phyloP scores from a whole-genome alignment of 2,113 vertebrate genomes.

The Axis porcinus region DNA sequence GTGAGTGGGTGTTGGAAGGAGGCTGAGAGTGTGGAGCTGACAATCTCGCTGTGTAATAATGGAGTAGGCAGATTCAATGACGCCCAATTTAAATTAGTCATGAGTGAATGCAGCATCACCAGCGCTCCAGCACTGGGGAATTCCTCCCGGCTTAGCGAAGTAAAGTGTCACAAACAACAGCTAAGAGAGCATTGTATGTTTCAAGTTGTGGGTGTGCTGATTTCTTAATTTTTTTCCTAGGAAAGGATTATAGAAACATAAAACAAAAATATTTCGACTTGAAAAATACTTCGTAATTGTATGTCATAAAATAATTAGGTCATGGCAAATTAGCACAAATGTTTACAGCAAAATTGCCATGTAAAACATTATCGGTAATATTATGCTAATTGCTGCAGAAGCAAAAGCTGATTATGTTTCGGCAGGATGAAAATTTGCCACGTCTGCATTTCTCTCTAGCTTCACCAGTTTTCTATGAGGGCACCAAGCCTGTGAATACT shows the following conservation, averaged over 20 bases:
- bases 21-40: background rate
- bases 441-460: slow-evolving; percentile 71
- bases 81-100: slow-evolving; percentile 51
- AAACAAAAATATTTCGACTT: slow-evolving; percentile 82
- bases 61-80: slow-evolving; percentile 26
- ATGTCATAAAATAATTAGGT: slow-evolving; percentile 89
- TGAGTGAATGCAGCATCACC: background rate
- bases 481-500: background rate
- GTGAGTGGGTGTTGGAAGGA: slow-evolving; percentile 39
- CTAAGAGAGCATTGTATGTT: slow-evolving; percentile 19
- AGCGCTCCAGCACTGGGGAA: background rate
- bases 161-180: slow-evolving; percentile 54
- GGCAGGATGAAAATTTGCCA: slow-evolving; percentile 82
- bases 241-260: slow-evolving; percentile 78
- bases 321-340: slow-evolving; percentile 88
- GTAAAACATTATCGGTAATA: slow-evolving; percentile 88
- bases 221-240: slow-evolving; percentile 63
- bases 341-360: slow-evolving; percentile 89
- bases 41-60: background rate
- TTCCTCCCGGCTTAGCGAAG: slow-evolving; percentile 25
- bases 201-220: slow-evolving; percentile 50
- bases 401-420: slow-evolving; percentile 88
- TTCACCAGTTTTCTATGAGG: slow-evolving; percentile 32
- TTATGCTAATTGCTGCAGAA: slow-evolving; percentile 88
- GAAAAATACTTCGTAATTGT: slow-evolving; percentile 86